Evolutionary conservation across 2,888 invertebrate genomes (phyloP).

Genomic region (Odiellus spinosus): DNA sequence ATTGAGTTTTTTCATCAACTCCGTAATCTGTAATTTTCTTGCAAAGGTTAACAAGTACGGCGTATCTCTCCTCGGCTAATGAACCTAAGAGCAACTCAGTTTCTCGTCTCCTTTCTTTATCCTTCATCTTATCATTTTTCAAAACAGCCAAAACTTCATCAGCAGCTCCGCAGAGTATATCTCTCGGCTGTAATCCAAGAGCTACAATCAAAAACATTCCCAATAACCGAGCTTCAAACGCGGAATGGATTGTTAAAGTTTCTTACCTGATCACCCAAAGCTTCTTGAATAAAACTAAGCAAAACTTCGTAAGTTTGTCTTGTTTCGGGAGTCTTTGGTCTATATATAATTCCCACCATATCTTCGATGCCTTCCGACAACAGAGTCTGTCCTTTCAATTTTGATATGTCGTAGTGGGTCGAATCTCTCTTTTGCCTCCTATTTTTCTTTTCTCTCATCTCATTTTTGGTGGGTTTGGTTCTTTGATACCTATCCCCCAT

Average conservation of each 20-base stretch:
- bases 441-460: constrained; percentile 43
- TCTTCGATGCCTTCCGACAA: constrained; percentile 79
- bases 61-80: constrained; percentile 79
- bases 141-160: constrained; percentile 90
- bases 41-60: constrained; percentile 83
- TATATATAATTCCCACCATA: constrained; percentile 82
- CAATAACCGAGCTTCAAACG: constrained; percentile 3
- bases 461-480: constrained; percentile 79
- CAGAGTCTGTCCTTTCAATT: constrained; percentile 61
- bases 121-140: constrained; percentile 87
- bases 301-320: constrained; percentile 91
- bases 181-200: constrained; percentile 50
- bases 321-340: constrained; percentile 94
- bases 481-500: constrained; percentile 95
- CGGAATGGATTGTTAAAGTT: background rate
- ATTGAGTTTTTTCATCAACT: constrained; percentile 39
- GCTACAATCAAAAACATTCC: background rate
- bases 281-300: constrained; percentile 89
- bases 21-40: constrained; percentile 98
- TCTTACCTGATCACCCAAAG: constrained; percentile 63
- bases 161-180: constrained; percentile 95
- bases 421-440: constrained; percentile 78
- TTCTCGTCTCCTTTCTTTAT: constrained; percentile 72
- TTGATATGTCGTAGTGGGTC: constrained; percentile 59
- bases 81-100: constrained; percentile 68